phyloP scores from a whole-genome alignment of 2,888 invertebrate species.

The Oithona nana region DNA sequence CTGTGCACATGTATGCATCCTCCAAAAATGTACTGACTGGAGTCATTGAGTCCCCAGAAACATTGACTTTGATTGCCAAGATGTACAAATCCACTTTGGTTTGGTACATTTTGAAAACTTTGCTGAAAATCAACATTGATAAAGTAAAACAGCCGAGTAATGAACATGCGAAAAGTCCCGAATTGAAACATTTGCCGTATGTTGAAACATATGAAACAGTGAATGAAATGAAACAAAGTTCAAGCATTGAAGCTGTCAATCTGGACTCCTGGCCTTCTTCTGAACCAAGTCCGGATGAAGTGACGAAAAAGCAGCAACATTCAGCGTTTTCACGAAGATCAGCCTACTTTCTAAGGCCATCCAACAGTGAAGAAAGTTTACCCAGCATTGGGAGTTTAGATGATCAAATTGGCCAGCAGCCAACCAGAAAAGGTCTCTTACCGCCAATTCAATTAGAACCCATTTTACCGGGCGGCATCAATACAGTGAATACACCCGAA shows the following conservation, averaged over 20 bases:
- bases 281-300: conserved; percentile 4
- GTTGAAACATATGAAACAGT: not conserved
- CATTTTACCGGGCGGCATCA: not conserved
- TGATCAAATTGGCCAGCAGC: not conserved
- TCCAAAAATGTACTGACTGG: conserved; percentile 30
- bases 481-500: no score
- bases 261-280: conserved; percentile 13
- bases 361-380: not conserved
- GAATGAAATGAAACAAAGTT: not conserved
- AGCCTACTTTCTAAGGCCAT: not conserved
- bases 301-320: not conserved
- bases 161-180: not conserved
- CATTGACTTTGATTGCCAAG: conserved; percentile 24
- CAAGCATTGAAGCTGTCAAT: conserved; percentile 5
- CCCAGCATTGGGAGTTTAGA: not conserved
- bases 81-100: conserved; percentile 27
- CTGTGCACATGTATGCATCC: conserved; percentile 28
- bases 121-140: not conserved
- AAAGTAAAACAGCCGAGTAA: not conserved
- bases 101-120: conserved; percentile 27
- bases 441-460: not conserved
- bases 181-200: not conserved
- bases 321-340: not conserved
- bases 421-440: conserved; percentile 7
- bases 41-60: conserved; percentile 29